Base-by-base conservation (phyloP, 2,113 vertebrate species). In the Capreolus pygargus region DNA sequence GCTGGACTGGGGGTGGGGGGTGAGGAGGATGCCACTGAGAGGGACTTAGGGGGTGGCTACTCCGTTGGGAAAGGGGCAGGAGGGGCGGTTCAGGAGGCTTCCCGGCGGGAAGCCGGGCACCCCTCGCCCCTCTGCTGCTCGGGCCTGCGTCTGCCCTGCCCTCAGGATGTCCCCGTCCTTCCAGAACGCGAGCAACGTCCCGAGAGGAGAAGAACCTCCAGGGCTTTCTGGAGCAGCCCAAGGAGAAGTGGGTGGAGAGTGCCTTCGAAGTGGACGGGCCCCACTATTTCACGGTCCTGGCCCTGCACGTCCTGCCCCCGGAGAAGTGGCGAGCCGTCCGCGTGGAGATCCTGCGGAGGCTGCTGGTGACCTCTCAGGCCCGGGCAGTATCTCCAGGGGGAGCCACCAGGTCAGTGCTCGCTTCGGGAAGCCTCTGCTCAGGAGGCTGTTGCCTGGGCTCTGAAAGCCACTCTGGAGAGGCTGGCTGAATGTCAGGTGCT, bases 181-280 rank as follows among this genome's bases (percentile, higher is more conserved):
- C 57, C 98, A 99, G 99, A 55, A 99, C 99, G 50, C 99, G 99
- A 94, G 99, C 99, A 1, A 99, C 99, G 0, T 99, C 99, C 7
- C 99, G 99, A 43, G 99, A 99, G 97, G 99, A 99, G 98, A 99
- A 99, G 96, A 99, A 99, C 98, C 99, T 99, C 55, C 99, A 99
- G 98, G 99, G 99, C 98, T 99, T 99, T 98, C 98, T 99, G 99
- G 99, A 99, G 98, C 99, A 99, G 98, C 99, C 99, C 4, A 99
- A 99, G 92, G 99, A 99, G 98, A 99, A 99, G 98, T 99, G 99
- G 99, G 98, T 99, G 97, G 99, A 99, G 98, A 99, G 99, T 97
- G 99, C 99, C 45, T 99, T 99, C 1, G 99, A 99, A 45, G 99
- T 99, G 97, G 99, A 99, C 0, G 99, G 99, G 23, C 99, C 99